Evolutionary conservation across 92 coral and sea anemone genomes (phyloP).

Genomic region (Isaurus tuberculatus): DNA sequence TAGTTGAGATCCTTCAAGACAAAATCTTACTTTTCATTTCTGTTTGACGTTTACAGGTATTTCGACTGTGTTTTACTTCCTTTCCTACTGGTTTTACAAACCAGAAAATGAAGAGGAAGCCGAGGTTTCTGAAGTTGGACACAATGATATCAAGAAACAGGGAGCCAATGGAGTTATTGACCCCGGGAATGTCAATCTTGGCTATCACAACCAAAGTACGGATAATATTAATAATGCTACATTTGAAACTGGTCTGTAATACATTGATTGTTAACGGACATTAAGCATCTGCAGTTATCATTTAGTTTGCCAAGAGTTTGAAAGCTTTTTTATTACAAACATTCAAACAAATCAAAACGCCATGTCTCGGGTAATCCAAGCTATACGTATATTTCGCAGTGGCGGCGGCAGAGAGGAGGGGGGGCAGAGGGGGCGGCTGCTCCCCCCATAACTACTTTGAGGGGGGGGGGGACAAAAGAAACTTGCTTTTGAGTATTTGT

Average conservation of each 20-base stretch:
- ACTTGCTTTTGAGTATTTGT: too few relatives aligned
- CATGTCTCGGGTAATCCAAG: too few relatives aligned
- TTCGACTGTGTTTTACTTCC: constrained; percentile 22
- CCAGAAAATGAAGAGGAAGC: constrained; percentile 4
- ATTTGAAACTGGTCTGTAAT: constrained; percentile 24
- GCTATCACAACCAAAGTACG: neutral
- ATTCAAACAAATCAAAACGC: too few relatives aligned
- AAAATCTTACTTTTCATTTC: neutral
- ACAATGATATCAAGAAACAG: neutral
- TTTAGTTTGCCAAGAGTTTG: too few relatives aligned
- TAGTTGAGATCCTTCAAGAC: neutral
- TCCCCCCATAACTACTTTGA: too few relatives aligned
- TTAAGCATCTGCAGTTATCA: too few relatives aligned
- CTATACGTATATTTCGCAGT: too few relatives aligned
- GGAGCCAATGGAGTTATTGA: neutral
- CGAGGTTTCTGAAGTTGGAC: neutral
- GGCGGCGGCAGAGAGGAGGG: too few relatives aligned
- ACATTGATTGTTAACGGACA: neutral
- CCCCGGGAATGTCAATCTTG: neutral
- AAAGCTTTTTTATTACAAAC: too few relatives aligned
- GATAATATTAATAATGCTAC: neutral
- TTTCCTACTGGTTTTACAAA: constrained; percentile 33
- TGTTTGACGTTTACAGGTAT: neutral
- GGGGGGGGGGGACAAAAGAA: too few relatives aligned
- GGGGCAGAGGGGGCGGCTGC: too few relatives aligned